Base-by-base conservation (phyloP, 2,888 invertebrate species). In the Chrysina gloriosa region DNA sequence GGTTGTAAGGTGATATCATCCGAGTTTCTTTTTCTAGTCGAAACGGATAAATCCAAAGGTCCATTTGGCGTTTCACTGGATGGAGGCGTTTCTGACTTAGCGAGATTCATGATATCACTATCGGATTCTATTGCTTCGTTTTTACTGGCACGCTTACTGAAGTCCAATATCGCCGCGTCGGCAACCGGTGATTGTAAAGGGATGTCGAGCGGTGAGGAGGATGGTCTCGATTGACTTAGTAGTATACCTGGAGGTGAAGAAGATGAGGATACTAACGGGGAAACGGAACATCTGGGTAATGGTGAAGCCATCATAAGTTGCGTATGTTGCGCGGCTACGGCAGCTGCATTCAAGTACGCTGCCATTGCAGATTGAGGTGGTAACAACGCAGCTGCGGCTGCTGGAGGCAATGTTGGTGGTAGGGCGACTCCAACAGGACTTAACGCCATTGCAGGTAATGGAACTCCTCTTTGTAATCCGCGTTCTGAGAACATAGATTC, bases 341-440 rank as follows among this genome's bases (percentile, higher is more conserved):
- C 89, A 3, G 90, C 90, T 2, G 91, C 91, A 69, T 90, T 90
- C 65, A 93, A 86, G 80, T 93, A 93, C 3, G 93, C 93, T 21
- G 93, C 93, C 85, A 93, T 92, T 1, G 93, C 93, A 2, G 92
- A 92, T 81, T 93, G 93, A 27, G 92, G 90, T 16, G 93, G 92
- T 75, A 92, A 81, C 16, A 92, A 85, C 9, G 89, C 87, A 23
- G 89, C 88, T 21, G 87, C 86, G 14, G 87, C 86, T 6, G 89
- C 88, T 23, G 90, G 88, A 36, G 90, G 90, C 75, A 92, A 84
- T 1, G 92, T 89, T 3, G 90, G 89, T 0, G 90, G 88, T 72
- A 88, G 79, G 39, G 89, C 86, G 69, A 92, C 86, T 34, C 90
- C 90, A 47, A 90, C 88, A 72, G 92, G 87, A 81, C 92, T 91